Base-by-base conservation (phyloP, 92 coral and sea anemone genomes). In the Epizoanthus rinbou region DNA sequence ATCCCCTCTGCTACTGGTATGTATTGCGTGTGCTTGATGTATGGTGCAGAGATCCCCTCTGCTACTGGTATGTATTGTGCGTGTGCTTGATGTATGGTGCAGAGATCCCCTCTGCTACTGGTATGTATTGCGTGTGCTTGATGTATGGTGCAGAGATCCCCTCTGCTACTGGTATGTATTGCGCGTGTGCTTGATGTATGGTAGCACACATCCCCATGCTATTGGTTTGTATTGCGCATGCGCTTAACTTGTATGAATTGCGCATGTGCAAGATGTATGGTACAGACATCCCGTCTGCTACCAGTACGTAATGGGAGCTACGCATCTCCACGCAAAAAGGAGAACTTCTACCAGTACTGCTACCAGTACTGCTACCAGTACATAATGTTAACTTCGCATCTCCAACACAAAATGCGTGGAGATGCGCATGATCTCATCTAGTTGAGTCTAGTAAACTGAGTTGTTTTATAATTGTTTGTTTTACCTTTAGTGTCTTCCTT, bases 1-100 rank as follows among this genome's bases (percentile, higher is more conserved):
- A 88, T 87, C 39, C 89, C 94, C 24, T 50, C 74, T 17, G 89
- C 94, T 18, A 35, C 73, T 21, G 91, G 94, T 91, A 52, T 68
- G 74, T 83, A 60, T 33, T 72, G 50, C 53, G 9, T 91, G 57
- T 35, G 73, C 17, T n/a, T n/a, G n/a, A n/a, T n/a, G n/a, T n/a
- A n/a, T n/a, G n/a, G n/a, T n/a, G n/a, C n/a, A n/a, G n/a, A 85
- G 88, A 88, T 50, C 87, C 89, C 94, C 24, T 50, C 74, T 17
- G 89, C 94, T 18, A 35, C 73, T 21, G 91, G 94, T 91, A 52
- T 68, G 74, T 83, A 60, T 33, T 72, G 50, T 23, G 9, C n/a
- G n/a, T 91, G 57, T 35, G 73, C 17, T 9, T 57, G 37, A 47
- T 91, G 87, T 91, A 88, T 50, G 89, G n/a, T n/a, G n/a, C n/a